Evolutionary conservation across 2,888 invertebrate species (phyloP).

Genomic region (Pyrrhopygopsis socrates): DNA sequence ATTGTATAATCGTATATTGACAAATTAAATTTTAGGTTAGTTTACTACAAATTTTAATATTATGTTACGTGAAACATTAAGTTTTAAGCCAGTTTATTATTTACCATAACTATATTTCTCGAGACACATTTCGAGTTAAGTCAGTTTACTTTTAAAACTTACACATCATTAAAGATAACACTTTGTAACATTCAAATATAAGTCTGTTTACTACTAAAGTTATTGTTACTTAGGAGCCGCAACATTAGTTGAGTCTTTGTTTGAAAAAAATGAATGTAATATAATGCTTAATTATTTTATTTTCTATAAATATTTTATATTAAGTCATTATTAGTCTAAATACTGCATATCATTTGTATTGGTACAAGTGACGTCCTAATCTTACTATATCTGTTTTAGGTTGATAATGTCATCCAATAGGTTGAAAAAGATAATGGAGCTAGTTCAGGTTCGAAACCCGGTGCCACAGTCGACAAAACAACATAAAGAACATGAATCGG

Average conservation of each 20-base stretch:
- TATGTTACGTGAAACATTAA: neutral
- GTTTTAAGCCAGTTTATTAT: conserved; percentile 49
- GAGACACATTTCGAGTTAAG: neutral
- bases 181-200: conserved; percentile 14
- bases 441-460: conserved; percentile 48
- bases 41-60: neutral
- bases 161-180: conserved; percentile 10
- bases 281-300: too few relatives aligned
- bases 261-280: neutral
- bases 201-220: conserved; percentile 49
- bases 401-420: conserved; percentile 62
- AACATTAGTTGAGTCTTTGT: conserved; percentile 30
- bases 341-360: neutral
- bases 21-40: neutral
- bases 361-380: too few relatives aligned
- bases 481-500: conserved; percentile 27
- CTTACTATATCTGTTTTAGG: conserved; percentile 46
- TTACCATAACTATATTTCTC: conserved; percentile 22
- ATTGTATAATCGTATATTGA: conserved; percentile 51
- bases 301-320: too few relatives aligned
- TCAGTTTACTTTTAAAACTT: neutral
- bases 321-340: neutral
- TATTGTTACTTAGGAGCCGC: conserved; percentile 22
- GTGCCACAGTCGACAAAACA: conserved; percentile 39
- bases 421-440: conserved; percentile 59